Evolutionary conservation across 30 jellyfish, hydroid and myxozoan species (phyloP).

Genomic region (Chrysaora quinquecirrha): DNA sequence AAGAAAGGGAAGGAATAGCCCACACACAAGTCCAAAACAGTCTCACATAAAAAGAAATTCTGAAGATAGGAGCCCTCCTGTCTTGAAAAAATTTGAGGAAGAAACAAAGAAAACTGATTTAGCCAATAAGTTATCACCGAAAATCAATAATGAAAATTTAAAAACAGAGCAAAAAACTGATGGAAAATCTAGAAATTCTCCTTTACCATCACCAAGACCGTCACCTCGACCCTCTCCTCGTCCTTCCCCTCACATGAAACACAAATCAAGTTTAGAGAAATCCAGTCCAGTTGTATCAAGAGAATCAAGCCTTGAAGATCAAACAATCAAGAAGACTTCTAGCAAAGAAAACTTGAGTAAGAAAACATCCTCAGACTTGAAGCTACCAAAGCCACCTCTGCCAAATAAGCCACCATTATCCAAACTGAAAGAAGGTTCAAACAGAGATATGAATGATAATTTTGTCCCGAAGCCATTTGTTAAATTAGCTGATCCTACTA

Average conservation of each 20-base stretch:
- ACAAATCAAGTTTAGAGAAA: not conserved
- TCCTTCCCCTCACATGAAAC: constrained; percentile 27
- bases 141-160: not conserved
- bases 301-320: not conserved
- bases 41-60: not conserved
- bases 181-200: not conserved
- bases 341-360: too few relatives aligned
- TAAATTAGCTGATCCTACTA: constrained; percentile 18
- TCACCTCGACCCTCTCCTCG: constrained; percentile 28
- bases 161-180: too few relatives aligned
- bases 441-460: constrained; percentile 39
- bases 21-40: not conserved
- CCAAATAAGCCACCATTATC: constrained; percentile 35
- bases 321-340: not conserved
- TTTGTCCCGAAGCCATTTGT: constrained; percentile 20
- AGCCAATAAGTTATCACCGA: not conserved
- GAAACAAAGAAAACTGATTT: not conserved
- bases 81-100: not conserved
- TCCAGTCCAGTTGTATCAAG: not conserved
- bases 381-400: constrained; percentile 37
- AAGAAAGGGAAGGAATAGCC: not conserved
- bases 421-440: not conserved
- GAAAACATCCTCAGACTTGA: not conserved
- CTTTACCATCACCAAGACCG: not conserved
- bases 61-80: not conserved